Conservation (phyloP, 2,113 vertebrate genomes). For the Zosterops lateralis region DNA sequence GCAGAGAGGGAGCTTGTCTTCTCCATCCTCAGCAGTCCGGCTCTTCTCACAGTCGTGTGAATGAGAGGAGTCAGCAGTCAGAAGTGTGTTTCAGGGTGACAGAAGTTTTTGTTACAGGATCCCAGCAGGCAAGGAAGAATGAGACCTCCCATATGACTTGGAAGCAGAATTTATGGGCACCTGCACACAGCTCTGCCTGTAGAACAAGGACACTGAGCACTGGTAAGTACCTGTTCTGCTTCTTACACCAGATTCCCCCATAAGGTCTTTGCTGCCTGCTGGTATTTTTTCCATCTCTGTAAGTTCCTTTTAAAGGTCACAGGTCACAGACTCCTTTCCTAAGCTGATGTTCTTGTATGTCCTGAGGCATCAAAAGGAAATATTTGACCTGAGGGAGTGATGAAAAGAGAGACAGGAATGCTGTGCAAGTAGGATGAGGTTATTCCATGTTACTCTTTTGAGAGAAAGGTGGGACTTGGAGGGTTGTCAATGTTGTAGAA, state of each 20-base stretch:
- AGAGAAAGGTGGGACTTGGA: not conserved
- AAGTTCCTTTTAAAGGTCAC: not conserved
- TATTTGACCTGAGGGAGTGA: not conserved
- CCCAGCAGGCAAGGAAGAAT: not conserved
- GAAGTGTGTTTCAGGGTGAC: not conserved
- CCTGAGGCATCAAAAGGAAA: not conserved
- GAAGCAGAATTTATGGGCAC: not conserved
- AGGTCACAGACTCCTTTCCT: not conserved
- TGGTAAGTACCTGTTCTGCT: not conserved
- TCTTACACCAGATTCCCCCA: not conserved
- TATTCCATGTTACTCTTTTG: not conserved
- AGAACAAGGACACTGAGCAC: not conserved
- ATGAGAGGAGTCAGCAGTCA: not conserved
- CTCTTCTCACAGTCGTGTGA: not conserved
- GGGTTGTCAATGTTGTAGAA: not conserved
- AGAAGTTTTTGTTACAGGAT: not conserved
- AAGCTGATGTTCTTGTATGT: not conserved
- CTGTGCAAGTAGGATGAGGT: not conserved
- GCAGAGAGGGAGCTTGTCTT: not conserved
- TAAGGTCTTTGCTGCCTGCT: not conserved
- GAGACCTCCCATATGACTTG: accelerated
- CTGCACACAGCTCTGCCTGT: not conserved
- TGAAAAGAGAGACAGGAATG: not conserved
- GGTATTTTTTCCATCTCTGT: not conserved
- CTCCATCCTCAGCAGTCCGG: not conserved